Evolutionary conservation across 2,888 invertebrate genomes (phyloP), one percentile per base, ranked within the genome.

Genomic region (Achlya flavicornis): DNA sequence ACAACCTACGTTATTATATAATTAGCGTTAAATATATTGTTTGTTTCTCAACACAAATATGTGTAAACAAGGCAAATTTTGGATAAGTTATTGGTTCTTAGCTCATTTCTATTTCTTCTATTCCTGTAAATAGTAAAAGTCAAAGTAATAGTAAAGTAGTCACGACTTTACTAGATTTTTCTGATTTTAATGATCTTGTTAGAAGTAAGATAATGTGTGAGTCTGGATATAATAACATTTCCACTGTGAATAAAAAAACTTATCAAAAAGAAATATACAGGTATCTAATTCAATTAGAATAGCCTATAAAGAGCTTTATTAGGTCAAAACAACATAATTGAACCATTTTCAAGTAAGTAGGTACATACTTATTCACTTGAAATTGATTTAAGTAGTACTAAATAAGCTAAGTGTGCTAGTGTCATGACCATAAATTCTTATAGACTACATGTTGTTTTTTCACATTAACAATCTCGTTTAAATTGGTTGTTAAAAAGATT

Each of bases 31-130:
- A 60, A 60, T 60, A 26, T 41, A 60, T 41, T 60, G 41, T 41
- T 60, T 60, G 41, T 60, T 60, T 60, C 43, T 33, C 12, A 41
- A 41, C 35, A 41, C 14, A 41, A 60, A 60, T 60, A 60, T 60
- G 53, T 4, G 60, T 19, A 60, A 60, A 60, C 60, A 43, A 43
- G 19, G 43, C 14, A 43, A 5, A 19, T 41, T 60, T 58, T 60
- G 41, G 60, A 41, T 16, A 60, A 26, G 19, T 10, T 41, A 59
- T 58, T 58, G 6, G 4, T 2, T 48, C 48, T 48, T 48, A 48
- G 48, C 16, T 16, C n/a, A 48, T 48, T 48, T 16, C 48, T 48
- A 48, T 48, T 16, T 48, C 48, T 16, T 4, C 7, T 43, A 43
- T 43, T 14, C 26, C 26, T 26, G 26, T 26, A n/a, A n/a, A n/a